A percentile compares a stretch with the other conserved stretches of the same genome.
Evolutionary conservation across 2,797 vertebrate genomes (phyloP).

Genomic region (Lepilemur septentrionalis): DNA sequence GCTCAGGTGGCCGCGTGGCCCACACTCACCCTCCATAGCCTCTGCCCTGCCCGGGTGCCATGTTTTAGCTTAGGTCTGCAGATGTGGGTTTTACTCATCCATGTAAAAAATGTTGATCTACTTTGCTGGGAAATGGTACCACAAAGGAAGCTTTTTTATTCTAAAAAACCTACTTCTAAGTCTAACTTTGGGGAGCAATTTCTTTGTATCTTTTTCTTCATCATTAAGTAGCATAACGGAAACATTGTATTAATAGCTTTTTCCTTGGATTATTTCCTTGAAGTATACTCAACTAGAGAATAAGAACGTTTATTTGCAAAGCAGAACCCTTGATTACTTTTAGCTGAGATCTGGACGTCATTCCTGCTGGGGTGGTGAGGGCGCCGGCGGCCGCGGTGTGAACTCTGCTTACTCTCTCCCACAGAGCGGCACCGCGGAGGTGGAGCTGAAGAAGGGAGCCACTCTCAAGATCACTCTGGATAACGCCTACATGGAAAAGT

Average conservation of each 20-base stretch:
- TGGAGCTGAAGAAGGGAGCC: slow-evolving; percentile 94
- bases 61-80: background rate
- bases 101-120: background rate
- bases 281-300: background rate
- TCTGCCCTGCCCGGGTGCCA: background rate
- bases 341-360: background rate
- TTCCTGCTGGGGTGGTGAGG: background rate
- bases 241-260: background rate
- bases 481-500: slow-evolving; percentile 92
- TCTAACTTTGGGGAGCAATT: background rate
- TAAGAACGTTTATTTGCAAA: background rate
- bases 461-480: slow-evolving; percentile 94
- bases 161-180: background rate
- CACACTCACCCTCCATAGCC: background rate
- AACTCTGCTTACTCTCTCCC: accelerated
- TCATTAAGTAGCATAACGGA: background rate
- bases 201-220: background rate
- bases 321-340: background rate
- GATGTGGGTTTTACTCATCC: background rate
- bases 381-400: background rate
- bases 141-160: background rate
- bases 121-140: background rate
- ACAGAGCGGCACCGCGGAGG: slow-evolving; percentile 96
- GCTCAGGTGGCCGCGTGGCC: background rate
- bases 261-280: background rate